Conservation (phyloP, 2,888 invertebrate species). For the Acanthosoma haemorrhoidale region DNA sequence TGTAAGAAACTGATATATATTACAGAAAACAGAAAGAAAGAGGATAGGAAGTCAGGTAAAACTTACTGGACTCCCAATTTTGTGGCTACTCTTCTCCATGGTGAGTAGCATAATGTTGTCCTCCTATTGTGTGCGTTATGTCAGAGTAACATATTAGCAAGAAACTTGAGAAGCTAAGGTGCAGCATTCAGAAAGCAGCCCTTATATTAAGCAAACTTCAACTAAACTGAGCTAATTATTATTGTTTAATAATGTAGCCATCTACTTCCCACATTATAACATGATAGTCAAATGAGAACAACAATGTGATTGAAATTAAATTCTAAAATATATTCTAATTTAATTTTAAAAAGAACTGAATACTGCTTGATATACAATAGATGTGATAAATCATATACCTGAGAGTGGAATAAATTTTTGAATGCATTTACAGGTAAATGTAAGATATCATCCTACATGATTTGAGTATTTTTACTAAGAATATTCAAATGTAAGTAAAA, state of each 20-base stretch:
- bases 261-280: background rate
- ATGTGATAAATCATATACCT: too few species aligned
- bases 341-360: too few species aligned
- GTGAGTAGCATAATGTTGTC: slow-evolving; percentile 71
- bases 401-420: too few species aligned
- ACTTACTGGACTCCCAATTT: slow-evolving; percentile 95
- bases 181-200: slow-evolving; percentile 33
- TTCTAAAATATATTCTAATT: too few species aligned
- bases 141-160: slow-evolving; percentile 51
- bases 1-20: background rate
- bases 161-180: slow-evolving; percentile 38
- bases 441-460: too few species aligned
- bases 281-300: background rate
- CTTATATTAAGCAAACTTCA: slow-evolving; percentile 31
- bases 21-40: slow-evolving; percentile 43
- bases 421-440: too few species aligned
- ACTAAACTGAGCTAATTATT: slow-evolving; percentile 9
- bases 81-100: slow-evolving; percentile 90
- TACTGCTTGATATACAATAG: too few species aligned
- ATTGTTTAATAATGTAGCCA: background rate
- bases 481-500: too few species aligned
- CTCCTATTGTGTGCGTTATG: slow-evolving; percentile 43
- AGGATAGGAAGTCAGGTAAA: slow-evolving; percentile 47
- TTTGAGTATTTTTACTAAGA: too few species aligned
- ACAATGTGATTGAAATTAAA: too few species aligned